Percentiles rank a stretch among this genome's conserved stretches.
These are phyloP conservation scores for Ariopsis seemanni DNA, from an alignment of 2,113 vertebrate genomes.

Conservation along the genomic window DNA sequence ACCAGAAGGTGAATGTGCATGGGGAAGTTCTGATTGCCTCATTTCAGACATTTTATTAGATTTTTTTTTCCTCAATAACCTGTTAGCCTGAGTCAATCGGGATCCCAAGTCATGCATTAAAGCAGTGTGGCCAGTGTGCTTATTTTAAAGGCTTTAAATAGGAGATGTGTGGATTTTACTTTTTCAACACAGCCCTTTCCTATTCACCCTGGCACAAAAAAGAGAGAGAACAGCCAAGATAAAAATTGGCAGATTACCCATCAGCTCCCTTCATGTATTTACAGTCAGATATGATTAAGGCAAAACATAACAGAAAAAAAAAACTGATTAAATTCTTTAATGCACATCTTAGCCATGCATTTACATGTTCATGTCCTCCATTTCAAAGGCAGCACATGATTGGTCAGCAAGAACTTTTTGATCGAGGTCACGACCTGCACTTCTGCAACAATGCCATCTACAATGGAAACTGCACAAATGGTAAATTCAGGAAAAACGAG, in stretches of 20 bases:
- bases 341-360: neutral
- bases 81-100: neutral
- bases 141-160: slow-evolving; percentile 60
- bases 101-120: neutral
- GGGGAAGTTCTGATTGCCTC: slow-evolving; percentile 17
- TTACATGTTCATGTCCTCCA: neutral
- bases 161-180: slow-evolving; percentile 62
- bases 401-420: slow-evolving; percentile 10
- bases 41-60: slow-evolving; percentile 23
- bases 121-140: neutral
- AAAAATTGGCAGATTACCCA: neutral
- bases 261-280: neutral
- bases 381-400: slow-evolving; percentile 25
- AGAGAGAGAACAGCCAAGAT: neutral
- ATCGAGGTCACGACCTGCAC: slow-evolving; percentile 56
- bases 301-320: too few relatives aligned
- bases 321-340: neutral
- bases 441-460: slow-evolving; percentile 46
- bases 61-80: slow-evolving; percentile 26
- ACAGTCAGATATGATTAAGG: neutral
- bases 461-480: slow-evolving; percentile 60
- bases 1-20: slow-evolving; percentile 4
- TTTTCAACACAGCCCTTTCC: slow-evolving; percentile 56
- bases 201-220: slow-evolving; percentile 5
- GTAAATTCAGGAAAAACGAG: slow-evolving; percentile 65